Percentiles rank a stretch among this genome's conserved stretches.
Evolutionary conservation across 2,113 vertebrate genomes (phyloP).

Genomic region (Eonycteris spelaea): DNA sequence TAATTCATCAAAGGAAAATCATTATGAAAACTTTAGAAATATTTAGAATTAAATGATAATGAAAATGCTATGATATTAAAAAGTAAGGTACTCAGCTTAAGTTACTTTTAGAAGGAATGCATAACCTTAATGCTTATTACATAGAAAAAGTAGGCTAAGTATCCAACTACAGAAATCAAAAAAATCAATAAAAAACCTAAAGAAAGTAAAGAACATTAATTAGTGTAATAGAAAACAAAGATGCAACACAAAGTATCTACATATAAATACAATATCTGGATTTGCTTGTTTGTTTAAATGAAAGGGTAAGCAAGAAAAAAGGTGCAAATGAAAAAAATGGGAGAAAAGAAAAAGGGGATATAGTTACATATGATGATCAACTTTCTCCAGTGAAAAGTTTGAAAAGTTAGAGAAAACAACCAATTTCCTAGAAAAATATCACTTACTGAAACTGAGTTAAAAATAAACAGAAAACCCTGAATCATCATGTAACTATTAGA

Average conservation of each 20-base stretch:
- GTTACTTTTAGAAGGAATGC: neutral
- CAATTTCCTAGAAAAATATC: neutral
- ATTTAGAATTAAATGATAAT: slow-evolving; percentile 7
- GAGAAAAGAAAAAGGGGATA: neutral
- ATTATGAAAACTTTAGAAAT: neutral
- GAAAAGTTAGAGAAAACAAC: neutral
- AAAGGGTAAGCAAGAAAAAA: neutral
- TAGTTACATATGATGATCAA: neutral
- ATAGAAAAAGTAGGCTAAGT: neutral
- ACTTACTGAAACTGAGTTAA: neutral
- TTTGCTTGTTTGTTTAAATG: neutral
- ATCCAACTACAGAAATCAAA: neutral
- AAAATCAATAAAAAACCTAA: neutral
- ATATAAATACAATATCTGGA: neutral
- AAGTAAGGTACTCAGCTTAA: neutral
- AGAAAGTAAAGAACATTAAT: neutral
- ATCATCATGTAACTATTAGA: neutral
- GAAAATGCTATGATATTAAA: neutral
- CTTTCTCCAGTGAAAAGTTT: neutral
- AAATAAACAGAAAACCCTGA: neutral
- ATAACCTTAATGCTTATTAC: neutral
- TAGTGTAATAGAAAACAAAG: neutral
- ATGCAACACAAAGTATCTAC: neutral
- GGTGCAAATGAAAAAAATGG: neutral
- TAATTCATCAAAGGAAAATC: neutral